Evolutionary conservation across 2,888 invertebrate species (phyloP), one percentile per base, ranked within the genome.

Genomic region (Nephrotoma flavescens): DNA sequence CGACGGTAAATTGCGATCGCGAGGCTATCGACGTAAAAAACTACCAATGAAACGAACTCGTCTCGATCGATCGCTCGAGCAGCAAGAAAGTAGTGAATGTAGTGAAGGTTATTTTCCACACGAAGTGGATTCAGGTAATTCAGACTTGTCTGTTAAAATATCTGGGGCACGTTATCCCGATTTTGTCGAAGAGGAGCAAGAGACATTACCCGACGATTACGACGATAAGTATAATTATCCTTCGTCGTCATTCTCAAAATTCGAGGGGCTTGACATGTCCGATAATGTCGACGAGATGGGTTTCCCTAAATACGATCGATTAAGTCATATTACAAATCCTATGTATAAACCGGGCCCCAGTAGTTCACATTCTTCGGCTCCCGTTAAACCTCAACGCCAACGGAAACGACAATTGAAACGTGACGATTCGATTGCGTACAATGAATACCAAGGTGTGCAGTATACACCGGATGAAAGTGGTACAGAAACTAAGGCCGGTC

Each of bases 241-340:
- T 6, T 89, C 89, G 71, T 89, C 90, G 19, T 89, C 89, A 86
- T 89, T 90, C 87, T 89, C 90, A 3, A 91, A 91, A 86, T 94
- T 94, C 88, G 94, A 94, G 91, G 93, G 94, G 41, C 92, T 94
- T 86, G 94, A 94, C 41, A 94, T 94, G 88, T 93, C 93, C 5
- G 94, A 94, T 85, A 94, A 94, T 89, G 94, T 94, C 86, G 94
- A 94, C 89, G 94, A 94, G 91, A 94, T 94, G 94, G 94, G 94
- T 19, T 94, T 94, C 88, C 94, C 94, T 19, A 91, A 93, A 47
- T 94, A 94, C 88, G 94, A 94, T 89, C 92, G 94, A 84, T 89
- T 94, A 57, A 93, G 94, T 71, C 93, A 94, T 87, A 91, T 91
- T 12, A 91, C 91, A 31, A 91, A 91, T 88, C 91, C 91, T 4